Evolutionary conservation across 1,140 invertebrate species (phyloP).

Genomic region (Dendroctonus ponderosae): DNA sequence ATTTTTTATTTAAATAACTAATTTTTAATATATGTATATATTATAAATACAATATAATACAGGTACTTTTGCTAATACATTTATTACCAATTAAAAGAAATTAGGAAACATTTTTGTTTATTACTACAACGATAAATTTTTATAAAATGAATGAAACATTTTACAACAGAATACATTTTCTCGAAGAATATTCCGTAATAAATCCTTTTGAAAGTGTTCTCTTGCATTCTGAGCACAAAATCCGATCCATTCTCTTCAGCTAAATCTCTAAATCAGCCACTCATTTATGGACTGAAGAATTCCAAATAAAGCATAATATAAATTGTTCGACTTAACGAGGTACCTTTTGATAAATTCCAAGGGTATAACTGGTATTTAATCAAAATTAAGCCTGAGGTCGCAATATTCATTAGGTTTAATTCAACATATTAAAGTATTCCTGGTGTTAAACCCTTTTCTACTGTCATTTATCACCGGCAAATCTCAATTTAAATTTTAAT

Average conservation of each 20-base stretch:
- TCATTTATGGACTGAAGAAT: neutral
- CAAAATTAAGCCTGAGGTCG: conserved; percentile 33
- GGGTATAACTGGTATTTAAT: conserved; percentile 26
- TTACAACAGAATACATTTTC: no score
- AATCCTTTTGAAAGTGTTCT: no score
- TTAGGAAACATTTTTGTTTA: no score
- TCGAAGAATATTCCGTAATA: no score
- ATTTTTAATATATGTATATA: no score
- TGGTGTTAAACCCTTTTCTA: conserved; percentile 32
- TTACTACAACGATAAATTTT: no score
- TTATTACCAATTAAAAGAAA: no score
- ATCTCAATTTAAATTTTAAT: conserved; percentile 38
- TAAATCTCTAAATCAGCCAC: neutral
- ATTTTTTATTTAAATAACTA: no score
- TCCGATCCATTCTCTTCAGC: conserved; percentile 8
- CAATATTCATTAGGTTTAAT: conserved; percentile 36
- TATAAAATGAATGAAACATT: no score
- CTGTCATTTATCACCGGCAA: conserved; percentile 36
- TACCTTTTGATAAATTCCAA: conserved; percentile 31
- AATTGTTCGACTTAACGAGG: conserved; percentile 18
- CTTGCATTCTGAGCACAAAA: neutral
- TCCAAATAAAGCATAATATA: conserved; percentile 21
- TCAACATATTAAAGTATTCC: conserved; percentile 36
- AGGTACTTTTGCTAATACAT: no score
- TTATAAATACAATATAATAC: no score